Base-by-base conservation (phyloP, 2,797 vertebrate genomes). In the Lutjanus campechanus region DNA sequence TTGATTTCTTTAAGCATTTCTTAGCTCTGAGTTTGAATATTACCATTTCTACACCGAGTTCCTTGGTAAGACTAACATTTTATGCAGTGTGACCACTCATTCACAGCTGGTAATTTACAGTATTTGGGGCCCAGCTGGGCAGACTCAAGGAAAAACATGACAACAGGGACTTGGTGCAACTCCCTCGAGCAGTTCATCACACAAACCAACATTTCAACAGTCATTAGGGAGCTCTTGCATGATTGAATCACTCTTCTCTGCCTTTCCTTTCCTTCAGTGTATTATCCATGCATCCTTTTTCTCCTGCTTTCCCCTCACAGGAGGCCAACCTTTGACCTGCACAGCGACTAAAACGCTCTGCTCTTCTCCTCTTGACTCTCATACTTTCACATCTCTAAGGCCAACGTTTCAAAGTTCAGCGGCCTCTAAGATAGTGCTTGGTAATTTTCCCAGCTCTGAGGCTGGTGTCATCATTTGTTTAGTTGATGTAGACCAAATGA, bases 351-450 rank as follows among this genome's bases (percentile, higher is more conserved):
- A 73, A 83, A 77, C 20, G 60, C 79, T 71, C 47, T 19, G 47
- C 36, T 40, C 29, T 71, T 43, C 67, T 66, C 68, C 13, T 70
- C 49, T 54, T 53, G 29, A 72, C 36, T 74, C 58, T 67, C 76
- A 40, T 75, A 73, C 63, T 88, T 85, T 80, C 76, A 86, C 80
- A 72, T 88, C 67, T 79, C 70, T 25, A 0, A 81, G 83, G 88
- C 56, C 84, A 88, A 73, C 25, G 77, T 82, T 65, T 89, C 65
- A 81, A 84, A 90, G 92, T 93, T 92, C 90, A 90, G 12, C 40
- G 78, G 63, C 91, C 89, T 87, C 59, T 53, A 29, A 83, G 86
- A 85, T 82, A 81, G 68, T 2, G n/a, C 66, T 55, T 66, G 41
- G 64, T 78, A 2, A 69, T 82, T 88, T 36, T 92, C 77, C 83